Base-by-base conservation (phyloP, 1,140 invertebrate species). In the Heliconius eleuchia region DNA sequence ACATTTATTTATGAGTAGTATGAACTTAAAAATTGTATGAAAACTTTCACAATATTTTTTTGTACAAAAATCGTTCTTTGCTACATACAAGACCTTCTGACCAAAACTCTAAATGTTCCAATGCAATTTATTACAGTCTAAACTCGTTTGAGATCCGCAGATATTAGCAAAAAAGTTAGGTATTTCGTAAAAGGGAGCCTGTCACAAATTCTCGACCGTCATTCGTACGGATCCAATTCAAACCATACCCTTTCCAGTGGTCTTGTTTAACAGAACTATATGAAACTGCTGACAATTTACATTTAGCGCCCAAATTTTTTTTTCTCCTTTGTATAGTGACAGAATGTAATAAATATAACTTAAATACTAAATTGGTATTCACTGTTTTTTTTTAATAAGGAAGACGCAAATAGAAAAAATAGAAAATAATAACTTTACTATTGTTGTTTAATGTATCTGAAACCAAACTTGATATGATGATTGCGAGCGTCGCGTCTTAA, bases 261-360 rank as follows among this genome's bases (percentile, higher is more conserved):
- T 72, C 37, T 72, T 72, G n/a, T 37, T 72, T 72, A 72, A 37
- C 71, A 72, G 37, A 72, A 72, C 37, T 42, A 72, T 39, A 19
- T 39, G 71, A 72, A 72, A 72, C 30, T 42, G 71, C 71, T 72
- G 71, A 72, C 71, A 66, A 66, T 66, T 66, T 66, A 66, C 57
- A 66, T 66, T 30, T 66, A 4, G 23, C 60, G 60, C n/a, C 23
- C 60, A 66, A 66, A 7, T 11, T 57, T 66, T 8, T 57, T 57
- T 57, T 52, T 18, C 50, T 52, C 18, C 4, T 52, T 18, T 52
- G 2, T 57, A 57, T 57, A 57, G n/a, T 57, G n/a, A 9, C 5
- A 9, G 19, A n/a, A 57, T 57, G n/a, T 23, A 57, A 23, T 13
- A 6, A 23, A 23, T 16, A 19, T 52, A 19, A 2, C 18, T 19